phyloP scores from a whole-genome alignment of 2,888 invertebrate species.

The Masnerella sp. region DNA sequence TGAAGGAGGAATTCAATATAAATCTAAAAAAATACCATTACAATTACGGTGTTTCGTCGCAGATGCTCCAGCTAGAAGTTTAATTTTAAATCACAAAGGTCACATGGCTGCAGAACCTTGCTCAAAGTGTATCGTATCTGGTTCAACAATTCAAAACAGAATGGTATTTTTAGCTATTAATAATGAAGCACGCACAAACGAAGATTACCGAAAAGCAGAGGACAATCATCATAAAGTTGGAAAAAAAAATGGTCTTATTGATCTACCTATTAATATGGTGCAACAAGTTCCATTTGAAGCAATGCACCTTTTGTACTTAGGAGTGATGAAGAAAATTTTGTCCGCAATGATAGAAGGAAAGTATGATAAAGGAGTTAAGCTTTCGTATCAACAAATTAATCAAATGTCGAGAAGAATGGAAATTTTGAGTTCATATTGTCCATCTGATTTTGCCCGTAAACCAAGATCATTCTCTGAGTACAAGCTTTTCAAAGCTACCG shows the following conservation, averaged over 20 bases:
- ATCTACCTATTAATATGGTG: constrained; percentile 51
- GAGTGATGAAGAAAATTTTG: constrained; percentile 51
- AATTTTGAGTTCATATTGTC: constrained; percentile 46
- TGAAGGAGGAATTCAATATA: constrained; percentile 6
- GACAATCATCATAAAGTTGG: constrained; percentile 46
- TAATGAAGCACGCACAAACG: constrained; percentile 5
- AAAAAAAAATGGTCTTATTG: constrained; percentile 28
- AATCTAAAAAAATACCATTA: constrained; percentile 9
- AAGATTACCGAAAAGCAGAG: constrained; percentile 22
- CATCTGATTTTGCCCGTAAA: constrained; percentile 63
- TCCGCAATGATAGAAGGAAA: constrained; percentile 48
- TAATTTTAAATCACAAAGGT: constrained; percentile 36
- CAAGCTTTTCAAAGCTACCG: constrained; percentile 63
- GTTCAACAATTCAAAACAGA: constrained; percentile 1
- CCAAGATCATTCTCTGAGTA: constrained; percentile 59
- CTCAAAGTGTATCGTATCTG: constrained; percentile 32
- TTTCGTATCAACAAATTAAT: constrained; percentile 12
- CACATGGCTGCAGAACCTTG: constrained; percentile 25
- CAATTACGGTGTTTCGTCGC: constrained; percentile 30
- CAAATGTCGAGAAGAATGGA: constrained; percentile 31
- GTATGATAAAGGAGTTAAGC: constrained; percentile 28
- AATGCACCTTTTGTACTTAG: constrained; percentile 58
- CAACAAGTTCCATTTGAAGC: constrained; percentile 55
- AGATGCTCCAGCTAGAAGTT: constrained; percentile 33
- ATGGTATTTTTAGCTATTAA: constrained; percentile 9